Evolutionary conservation across 2,113 vertebrate species (phyloP).

Genomic region (Leptobrachium ailaonicum): DNA sequence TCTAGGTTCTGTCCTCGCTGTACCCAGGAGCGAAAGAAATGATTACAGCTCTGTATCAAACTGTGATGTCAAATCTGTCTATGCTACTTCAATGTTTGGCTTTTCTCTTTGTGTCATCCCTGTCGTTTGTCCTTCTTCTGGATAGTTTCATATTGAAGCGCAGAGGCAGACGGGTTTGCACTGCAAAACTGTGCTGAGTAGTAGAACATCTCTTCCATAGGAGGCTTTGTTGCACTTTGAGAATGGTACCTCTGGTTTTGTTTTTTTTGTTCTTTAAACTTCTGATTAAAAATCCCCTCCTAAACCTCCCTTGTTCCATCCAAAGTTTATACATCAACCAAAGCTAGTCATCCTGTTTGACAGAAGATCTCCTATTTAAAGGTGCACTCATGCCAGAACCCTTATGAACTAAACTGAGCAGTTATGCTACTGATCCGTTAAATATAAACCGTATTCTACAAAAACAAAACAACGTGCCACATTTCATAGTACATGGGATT

Average conservation of each 20-base stretch:
- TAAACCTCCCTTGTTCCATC: neutral
- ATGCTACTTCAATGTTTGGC: slow-evolving; percentile 18
- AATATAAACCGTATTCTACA: no score
- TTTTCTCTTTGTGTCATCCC: slow-evolving; percentile 16
- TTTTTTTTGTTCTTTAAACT: neutral
- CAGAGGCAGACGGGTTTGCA: slow-evolving; percentile 6
- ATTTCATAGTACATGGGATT: no score
- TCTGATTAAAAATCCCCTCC: neutral
- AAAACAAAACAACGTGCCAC: no score
- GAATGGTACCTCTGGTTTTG: slow-evolving; percentile 33
- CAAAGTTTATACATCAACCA: slow-evolving; percentile 15
- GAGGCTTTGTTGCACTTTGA: slow-evolving; percentile 37
- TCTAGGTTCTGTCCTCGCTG: slow-evolving; percentile 94
- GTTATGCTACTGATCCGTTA: no score
- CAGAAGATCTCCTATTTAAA: neutral
- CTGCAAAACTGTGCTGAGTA: neutral
- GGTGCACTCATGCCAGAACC: neutral
- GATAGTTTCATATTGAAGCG: slow-evolving; percentile 12
- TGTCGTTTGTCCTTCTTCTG: slow-evolving; percentile 19
- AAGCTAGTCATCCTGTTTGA: neutral
- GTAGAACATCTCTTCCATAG: slow-evolving; percentile 23
- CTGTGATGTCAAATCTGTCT: slow-evolving; percentile 8
- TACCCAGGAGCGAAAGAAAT: slow-evolving; percentile 91
- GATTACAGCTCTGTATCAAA: slow-evolving; percentile 1
- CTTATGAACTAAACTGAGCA: no score